Conservation (phyloP, 2,797 vertebrate species). For the Martes flavigula region DNA sequence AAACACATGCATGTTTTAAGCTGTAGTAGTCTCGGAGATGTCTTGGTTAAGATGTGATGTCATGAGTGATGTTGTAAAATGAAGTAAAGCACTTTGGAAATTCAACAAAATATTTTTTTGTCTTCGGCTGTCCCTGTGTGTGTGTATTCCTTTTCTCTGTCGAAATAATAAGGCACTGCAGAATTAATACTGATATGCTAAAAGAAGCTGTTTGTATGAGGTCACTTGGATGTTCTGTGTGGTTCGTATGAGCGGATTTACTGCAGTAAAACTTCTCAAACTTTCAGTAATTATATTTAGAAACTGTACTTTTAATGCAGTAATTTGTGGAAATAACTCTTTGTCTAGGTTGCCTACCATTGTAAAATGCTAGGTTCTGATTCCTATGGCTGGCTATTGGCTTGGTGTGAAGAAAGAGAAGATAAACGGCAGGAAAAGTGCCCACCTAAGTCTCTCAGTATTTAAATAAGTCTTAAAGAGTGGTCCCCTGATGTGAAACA, state of each 20-base stretch:
- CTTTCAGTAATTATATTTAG: constrained; percentile 43
- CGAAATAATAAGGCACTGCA: neutral
- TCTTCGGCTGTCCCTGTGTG: neutral
- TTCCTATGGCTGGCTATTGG: neutral
- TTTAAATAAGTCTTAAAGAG: constrained; percentile 41
- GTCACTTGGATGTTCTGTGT: neutral
- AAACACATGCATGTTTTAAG: neutral
- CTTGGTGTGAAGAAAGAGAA: neutral
- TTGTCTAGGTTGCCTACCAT: neutral
- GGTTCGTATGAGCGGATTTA: neutral
- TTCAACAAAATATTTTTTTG: neutral
- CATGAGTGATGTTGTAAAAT: neutral
- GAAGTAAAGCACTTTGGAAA: neutral
- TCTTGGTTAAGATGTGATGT: neutral
- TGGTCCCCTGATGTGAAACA: neutral
- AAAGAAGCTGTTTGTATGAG: neutral
- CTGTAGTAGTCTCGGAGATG: neutral
- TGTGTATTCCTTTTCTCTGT: neutral
- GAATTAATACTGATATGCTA: neutral
- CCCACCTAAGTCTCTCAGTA: neutral
- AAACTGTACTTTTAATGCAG: constrained; percentile 25
- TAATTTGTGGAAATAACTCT: constrained; percentile 52
- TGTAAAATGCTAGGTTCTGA: constrained; percentile 48
- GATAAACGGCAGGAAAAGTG: constrained; percentile 19
- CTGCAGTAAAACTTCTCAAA: constrained; percentile 8